These are phyloP conservation scores for Rhamphomyia laevipes DNA, from an alignment of 2,888 invertebrate species.

Conservation along the genomic window DNA sequence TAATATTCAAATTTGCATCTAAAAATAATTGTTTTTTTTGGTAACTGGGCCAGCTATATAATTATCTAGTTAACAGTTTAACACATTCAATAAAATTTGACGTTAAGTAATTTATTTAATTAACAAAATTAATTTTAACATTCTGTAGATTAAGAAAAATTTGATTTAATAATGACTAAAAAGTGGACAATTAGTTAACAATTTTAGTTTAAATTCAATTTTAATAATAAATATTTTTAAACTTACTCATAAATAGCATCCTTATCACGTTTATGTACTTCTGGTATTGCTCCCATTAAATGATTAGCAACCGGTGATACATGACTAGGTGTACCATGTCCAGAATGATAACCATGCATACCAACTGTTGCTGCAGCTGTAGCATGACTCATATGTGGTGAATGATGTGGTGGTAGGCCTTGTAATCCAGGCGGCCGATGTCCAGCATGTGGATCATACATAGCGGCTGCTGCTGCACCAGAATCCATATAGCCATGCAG, in stretches of 20 bases:
- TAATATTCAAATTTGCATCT: no score
- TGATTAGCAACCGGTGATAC: conserved; percentile 75
- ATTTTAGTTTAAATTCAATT: no score
- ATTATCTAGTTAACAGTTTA: no score
- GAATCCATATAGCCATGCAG: conserved; percentile 83
- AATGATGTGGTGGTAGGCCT: conserved; percentile 60
- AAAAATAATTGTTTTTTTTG: no score
- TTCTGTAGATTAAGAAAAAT: no score
- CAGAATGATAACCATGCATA: conserved; percentile 48
- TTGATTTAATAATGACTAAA: no score
- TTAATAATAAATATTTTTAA: conserved; percentile 4
- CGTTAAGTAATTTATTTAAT: no score
- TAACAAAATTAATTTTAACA: no score
- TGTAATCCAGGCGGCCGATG: conserved; percentile 47
- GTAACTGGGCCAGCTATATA: no score
- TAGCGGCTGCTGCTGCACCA: conserved; percentile 46
- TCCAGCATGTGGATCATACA: conserved; percentile 68
- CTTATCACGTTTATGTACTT: conserved; percentile 94
- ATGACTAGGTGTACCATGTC: conserved; percentile 56
- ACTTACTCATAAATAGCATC: conserved; percentile 98
- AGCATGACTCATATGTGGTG: conserved; percentile 67
- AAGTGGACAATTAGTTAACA: no score
- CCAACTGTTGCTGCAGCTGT: conserved; percentile 48
- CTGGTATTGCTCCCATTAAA: conserved; percentile 74
- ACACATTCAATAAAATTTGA: no score